Conservation (phyloP, 2,888 invertebrate species). For the Dicyrtoma fusca region DNA sequence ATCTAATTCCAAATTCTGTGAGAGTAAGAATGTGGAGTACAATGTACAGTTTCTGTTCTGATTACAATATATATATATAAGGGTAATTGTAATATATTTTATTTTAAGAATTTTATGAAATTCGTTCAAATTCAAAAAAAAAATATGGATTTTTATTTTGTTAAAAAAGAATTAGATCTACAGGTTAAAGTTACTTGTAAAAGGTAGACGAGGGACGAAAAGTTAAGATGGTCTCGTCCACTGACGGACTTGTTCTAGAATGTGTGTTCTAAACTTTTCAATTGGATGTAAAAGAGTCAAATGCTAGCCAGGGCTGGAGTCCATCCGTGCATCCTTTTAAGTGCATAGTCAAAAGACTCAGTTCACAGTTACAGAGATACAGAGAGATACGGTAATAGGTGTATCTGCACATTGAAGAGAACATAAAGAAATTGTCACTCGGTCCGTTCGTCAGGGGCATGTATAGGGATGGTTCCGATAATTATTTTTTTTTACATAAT, state of each 20-base stretch:
- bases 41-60: not conserved
- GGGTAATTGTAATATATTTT: not conserved
- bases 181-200: not conserved
- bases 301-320: not conserved
- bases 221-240: constrained; percentile 25
- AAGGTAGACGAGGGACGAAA: constrained; percentile 4
- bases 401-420: not conserved
- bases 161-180: constrained; percentile 1
- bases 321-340: too few species aligned
- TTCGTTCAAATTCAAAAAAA: constrained; percentile 9
- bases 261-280: not conserved
- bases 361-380: too few species aligned
- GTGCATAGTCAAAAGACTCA: too few species aligned
- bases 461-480: not conserved
- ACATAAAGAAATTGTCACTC: too few species aligned
- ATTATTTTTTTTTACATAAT: constrained; percentile 21
- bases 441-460: constrained; percentile 5
- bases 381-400: not conserved
- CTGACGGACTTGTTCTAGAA: constrained; percentile 30
- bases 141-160: constrained; percentile 8
- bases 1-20: not conserved
- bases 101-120: not conserved
- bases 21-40: not conserved
- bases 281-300: not conserved
- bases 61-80: not conserved